Evolutionary conservation across 2,113 vertebrate genomes (phyloP), one percentile per base, ranked within the genome.

Genomic region (Corythornis cristatus): DNA sequence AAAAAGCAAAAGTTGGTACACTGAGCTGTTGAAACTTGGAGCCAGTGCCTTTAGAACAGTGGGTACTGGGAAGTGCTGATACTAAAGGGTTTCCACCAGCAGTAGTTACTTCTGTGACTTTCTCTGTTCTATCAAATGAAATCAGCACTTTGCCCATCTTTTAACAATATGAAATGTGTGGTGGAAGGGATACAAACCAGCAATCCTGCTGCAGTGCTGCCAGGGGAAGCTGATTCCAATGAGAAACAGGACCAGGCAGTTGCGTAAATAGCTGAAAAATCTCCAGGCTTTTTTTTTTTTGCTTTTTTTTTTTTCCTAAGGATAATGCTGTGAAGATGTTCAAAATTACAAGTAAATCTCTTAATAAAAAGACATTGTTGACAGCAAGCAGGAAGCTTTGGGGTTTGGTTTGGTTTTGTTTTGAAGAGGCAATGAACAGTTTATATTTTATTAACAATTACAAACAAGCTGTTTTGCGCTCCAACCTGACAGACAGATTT

Each of bases 291-390:
- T 78, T 78, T 62, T 74, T 96, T 89, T 58, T 68, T 80, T 17
- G n/a, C n/a, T 90, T 94, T 33, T 42, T 19, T 90, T 93, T 31
- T 35, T 37, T 46, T 15, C 3, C 66, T 72, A 78, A 88, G 91
- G 86, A 72, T 97, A 96, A 95, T 87, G 64, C 94, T 94, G 68
- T 1, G 45, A 96, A 97, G 93, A 96, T 94, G 85, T 93, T 97
- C 86, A 93, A 96, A 97, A 97, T 97, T 96, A 97, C 97, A 97
- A 96, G 93, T 92, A 97, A 97, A 97, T 95, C 95, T 97, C 95
- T 96, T 89, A 89, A 78, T 96, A 97, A 97, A 78, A 75, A 95
- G 88, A 95, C 91, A 51, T 94, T 94, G 88, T 91, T 92, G 88
- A 78, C 95, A 93, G 93, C 82, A 31, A n/a, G 71, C 75, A 78